Evolutionary conservation across 2,888 invertebrate genomes (phyloP).

Genomic region (Caenorhabditis sp.): DNA sequence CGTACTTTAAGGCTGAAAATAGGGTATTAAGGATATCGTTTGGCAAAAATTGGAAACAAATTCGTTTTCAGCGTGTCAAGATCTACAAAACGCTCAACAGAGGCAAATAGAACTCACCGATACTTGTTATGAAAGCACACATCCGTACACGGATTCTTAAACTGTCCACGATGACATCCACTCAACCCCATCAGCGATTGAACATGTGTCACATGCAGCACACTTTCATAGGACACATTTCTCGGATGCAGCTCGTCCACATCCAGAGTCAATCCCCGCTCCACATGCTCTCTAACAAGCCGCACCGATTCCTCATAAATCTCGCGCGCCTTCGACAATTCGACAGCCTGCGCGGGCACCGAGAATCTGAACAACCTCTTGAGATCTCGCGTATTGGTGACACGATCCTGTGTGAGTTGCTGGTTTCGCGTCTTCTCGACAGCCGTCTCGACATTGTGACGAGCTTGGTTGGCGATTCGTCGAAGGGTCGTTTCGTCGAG

Average conservation of each 20-base stretch:
- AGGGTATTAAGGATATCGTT: too few species aligned
- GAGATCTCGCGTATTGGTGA: conserved; percentile 46
- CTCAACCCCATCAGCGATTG: conserved; percentile 88
- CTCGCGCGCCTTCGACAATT: conserved; percentile 90
- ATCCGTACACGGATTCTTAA: conserved; percentile 75
- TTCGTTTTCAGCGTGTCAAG: background rate
- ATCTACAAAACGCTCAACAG: background rate
- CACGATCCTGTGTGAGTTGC: conserved; percentile 38
- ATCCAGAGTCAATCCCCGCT: conserved; percentile 73
- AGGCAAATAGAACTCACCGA: conserved; percentile 51
- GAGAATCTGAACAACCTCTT: conserved; percentile 51
- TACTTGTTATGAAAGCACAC: conserved; percentile 94
- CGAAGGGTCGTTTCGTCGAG: conserved; percentile 29
- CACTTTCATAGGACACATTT: conserved; percentile 83
- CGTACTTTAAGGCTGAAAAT: too few species aligned
- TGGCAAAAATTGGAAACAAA: background rate
- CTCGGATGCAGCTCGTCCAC: conserved; percentile 71
- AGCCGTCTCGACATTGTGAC: conserved; percentile 39
- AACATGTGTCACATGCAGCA: conserved; percentile 84
- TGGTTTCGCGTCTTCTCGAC: conserved; percentile 48
- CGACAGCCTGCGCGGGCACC: conserved; percentile 77
- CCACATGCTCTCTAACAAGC: conserved; percentile 83
- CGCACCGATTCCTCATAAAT: conserved; percentile 91
- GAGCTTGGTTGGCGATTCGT: conserved; percentile 29
- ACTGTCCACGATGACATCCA: conserved; percentile 74